A percentile compares a stretch with the other conserved stretches of the same genome.
These are phyloP conservation scores for Aphidius colemani DNA, from an alignment of 2,888 invertebrate species.

Conservation along the genomic window DNA sequence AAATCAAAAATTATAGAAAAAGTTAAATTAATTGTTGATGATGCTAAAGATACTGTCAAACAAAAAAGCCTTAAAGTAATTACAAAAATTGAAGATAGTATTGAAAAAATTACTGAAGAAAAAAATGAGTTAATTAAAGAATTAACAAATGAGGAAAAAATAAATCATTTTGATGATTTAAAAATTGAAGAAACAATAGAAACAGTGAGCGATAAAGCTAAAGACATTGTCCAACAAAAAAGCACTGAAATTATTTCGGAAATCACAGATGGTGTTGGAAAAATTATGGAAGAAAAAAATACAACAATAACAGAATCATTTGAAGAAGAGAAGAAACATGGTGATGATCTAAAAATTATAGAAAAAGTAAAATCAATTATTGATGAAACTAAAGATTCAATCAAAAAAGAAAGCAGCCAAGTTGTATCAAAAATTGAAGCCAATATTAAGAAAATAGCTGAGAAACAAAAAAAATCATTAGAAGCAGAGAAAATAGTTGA, in stretches of 20 bases:
- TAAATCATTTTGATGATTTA: neutral
- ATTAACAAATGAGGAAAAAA: neutral
- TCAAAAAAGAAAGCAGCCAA: too few relatives aligned
- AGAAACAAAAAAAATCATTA: neutral
- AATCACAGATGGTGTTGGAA: too few relatives aligned
- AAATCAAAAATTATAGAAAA: neutral
- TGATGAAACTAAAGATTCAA: too few relatives aligned
- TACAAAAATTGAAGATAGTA: too few relatives aligned
- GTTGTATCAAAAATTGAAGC: neutral
- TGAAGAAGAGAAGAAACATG: neutral
- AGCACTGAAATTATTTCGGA: neutral
- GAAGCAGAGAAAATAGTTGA: neutral
- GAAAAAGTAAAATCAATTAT: neutral
- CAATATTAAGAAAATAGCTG: neutral
- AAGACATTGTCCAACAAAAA: slow-evolving; percentile 12
- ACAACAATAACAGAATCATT: neutral
- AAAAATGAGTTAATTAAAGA: neutral
- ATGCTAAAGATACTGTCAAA: neutral
- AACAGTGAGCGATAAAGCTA: neutral
- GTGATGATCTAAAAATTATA: neutral
- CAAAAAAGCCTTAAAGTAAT: too few relatives aligned
- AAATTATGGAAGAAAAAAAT: slow-evolving; percentile 18
- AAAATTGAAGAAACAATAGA: neutral
- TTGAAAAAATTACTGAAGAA: neutral
- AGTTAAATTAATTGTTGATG: neutral